Percentiles rank a stretch among this genome's conserved stretches.
Conservation (phyloP, 2,888 invertebrate species). For the Orthosia cruda region DNA sequence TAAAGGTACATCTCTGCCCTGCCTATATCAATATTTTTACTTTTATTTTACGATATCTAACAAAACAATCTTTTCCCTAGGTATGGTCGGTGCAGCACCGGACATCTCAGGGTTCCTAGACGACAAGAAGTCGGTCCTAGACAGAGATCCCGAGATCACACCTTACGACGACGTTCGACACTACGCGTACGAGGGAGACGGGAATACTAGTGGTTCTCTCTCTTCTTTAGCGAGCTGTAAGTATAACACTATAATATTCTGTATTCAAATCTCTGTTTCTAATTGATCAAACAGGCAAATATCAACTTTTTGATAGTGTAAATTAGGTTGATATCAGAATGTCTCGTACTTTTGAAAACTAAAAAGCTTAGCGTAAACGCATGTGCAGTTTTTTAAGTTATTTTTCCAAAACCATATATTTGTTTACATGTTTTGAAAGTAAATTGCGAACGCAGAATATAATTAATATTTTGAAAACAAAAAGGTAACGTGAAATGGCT, state of each 20-base stretch:
- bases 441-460: neutral
- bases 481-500: neutral
- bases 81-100: conserved; percentile 89
- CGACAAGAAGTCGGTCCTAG: conserved; percentile 97
- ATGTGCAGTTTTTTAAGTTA: neutral
- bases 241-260: conserved; percentile 74
- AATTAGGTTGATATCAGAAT: neutral
- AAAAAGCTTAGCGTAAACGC: neutral
- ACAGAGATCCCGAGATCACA: conserved; percentile 97
- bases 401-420: neutral
- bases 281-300: neutral
- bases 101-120: conserved; percentile 98
- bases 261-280: neutral
- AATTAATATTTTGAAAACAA: neutral
- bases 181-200: conserved; percentile 99
- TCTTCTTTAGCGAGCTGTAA: conserved; percentile 97
- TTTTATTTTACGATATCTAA: neutral
- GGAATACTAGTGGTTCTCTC: conserved; percentile 97
- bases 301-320: neutral
- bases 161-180: conserved; percentile 99
- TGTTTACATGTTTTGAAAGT: neutral
- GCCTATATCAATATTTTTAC: no score
- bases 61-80: conserved; percentile 53
- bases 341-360: no score
- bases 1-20: no score